Percentiles rank a stretch among this genome's conserved stretches.
These are phyloP conservation scores for Zoanthus sansibaricus DNA, from an alignment of 92 coral and sea anemone species.

Conservation along the genomic window DNA sequence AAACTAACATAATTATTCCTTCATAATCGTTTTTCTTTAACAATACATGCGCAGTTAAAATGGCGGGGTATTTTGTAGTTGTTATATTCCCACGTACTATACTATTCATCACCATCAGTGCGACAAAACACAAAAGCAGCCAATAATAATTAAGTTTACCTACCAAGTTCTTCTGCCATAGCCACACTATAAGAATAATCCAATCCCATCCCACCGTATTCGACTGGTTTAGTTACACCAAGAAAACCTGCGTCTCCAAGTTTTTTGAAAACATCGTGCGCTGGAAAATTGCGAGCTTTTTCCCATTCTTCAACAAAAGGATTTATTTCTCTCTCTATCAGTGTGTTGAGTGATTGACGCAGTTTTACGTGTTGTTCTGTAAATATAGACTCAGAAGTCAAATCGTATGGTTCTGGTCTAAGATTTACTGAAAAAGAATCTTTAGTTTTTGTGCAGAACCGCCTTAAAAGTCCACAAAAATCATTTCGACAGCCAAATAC, in stretches of 20 bases:
- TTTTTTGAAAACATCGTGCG: constrained; percentile 93
- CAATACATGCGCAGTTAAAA: too few relatives aligned
- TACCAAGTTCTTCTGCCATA: constrained; percentile 97
- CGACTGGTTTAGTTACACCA: constrained; percentile 93
- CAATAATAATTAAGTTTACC: background rate
- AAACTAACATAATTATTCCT: too few relatives aligned
- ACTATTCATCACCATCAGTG: too few relatives aligned
- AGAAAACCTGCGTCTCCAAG: constrained; percentile 94
- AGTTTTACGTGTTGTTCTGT: constrained; percentile 89
- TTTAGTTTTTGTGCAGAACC: constrained; percentile 56
- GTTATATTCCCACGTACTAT: too few relatives aligned
- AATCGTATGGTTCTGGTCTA: constrained; percentile 80
- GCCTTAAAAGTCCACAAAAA: constrained; percentile 64
- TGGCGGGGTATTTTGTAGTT: too few relatives aligned
- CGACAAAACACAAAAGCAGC: too few relatives aligned
- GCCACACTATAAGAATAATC: constrained; percentile 97
- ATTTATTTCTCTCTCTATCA: constrained; percentile 95
- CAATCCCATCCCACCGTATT: constrained; percentile 95
- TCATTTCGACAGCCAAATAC: background rate
- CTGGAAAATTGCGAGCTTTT: constrained; percentile 86
- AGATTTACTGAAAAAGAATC: constrained; percentile 53
- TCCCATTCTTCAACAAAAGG: constrained; percentile 99
- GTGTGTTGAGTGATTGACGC: constrained; percentile 81
- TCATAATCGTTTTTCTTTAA: too few relatives aligned
- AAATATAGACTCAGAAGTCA: constrained; percentile 83